Conservation (phyloP, 2,113 vertebrate genomes). For the Synodontis membranacea region DNA sequence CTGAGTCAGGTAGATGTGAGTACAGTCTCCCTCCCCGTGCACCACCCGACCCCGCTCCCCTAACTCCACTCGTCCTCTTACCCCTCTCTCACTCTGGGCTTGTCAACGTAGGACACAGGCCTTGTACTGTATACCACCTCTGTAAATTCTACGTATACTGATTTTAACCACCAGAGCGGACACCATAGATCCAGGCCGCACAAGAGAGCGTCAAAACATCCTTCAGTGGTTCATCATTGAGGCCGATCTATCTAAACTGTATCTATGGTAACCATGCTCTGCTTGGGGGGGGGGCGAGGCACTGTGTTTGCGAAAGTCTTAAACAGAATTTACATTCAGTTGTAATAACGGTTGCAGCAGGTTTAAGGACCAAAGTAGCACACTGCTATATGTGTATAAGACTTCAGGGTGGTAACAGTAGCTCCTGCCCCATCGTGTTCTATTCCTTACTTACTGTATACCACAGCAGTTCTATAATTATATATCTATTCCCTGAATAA, state of each 20-base stretch:
- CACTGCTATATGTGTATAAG: background rate
- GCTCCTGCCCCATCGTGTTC: background rate
- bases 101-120: slow-evolving; percentile 30
- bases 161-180: slow-evolving; percentile 18
- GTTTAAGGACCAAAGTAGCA: no score
- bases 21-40: background rate
- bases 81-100: slow-evolving; percentile 32
- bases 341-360: background rate
- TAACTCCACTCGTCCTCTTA: slow-evolving; percentile 31
- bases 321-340: background rate
- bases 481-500: no score
- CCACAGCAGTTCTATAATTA: background rate
- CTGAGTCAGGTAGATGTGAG: slow-evolving; percentile 96
- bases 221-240: background rate
- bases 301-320: slow-evolving; percentile 43
- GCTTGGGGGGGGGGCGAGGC: slow-evolving; percentile 3
- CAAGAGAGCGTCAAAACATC: background rate
- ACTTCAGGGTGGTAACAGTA: background rate
- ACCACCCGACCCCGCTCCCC: background rate
- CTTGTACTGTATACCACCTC: slow-evolving; percentile 34
- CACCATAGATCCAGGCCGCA: slow-evolving; percentile 29
- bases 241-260: slow-evolving; percentile 11
- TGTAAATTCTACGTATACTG: slow-evolving; percentile 21
- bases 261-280: slow-evolving; percentile 43
- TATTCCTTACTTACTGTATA: background rate